These are phyloP conservation scores for Nematopogon swammerdamellus DNA, from an alignment of 2,888 invertebrate species.

Conservation along the genomic window DNA sequence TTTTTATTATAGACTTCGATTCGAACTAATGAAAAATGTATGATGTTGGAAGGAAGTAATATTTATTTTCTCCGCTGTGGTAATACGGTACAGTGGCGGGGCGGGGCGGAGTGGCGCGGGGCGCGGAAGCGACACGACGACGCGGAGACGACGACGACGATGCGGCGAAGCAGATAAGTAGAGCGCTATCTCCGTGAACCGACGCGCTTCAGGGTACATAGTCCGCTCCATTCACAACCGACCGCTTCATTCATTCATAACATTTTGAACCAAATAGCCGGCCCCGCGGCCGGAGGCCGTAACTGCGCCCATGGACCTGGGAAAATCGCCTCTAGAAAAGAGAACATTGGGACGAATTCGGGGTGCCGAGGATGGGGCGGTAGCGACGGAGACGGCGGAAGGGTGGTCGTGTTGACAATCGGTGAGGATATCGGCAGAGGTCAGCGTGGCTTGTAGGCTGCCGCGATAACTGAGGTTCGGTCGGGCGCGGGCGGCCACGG, in stretches of 20 bases:
- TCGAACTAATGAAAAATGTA: too few species aligned
- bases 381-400: neutral
- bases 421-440: constrained; percentile 47
- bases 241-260: constrained; percentile 14
- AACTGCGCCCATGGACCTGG: neutral
- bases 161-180: constrained; percentile 26
- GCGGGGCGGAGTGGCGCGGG: too few species aligned
- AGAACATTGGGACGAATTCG: neutral
- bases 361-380: neutral
- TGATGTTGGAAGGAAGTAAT: too few species aligned
- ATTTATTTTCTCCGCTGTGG: too few species aligned
- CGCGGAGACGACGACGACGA: constrained; percentile 20
- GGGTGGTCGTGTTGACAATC: neutral
- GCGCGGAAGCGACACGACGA: constrained; percentile 13
- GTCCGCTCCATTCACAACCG: constrained; percentile 54
- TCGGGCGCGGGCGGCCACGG: neutral
- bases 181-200: neutral
- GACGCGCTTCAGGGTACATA: constrained; percentile 37
- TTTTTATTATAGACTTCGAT: too few species aligned
- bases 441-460: constrained; percentile 52
- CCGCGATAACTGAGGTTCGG: neutral
- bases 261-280: neutral
- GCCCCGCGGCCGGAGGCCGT: neutral
- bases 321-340: neutral
- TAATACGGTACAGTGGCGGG: too few species aligned